Evolutionary conservation across 2,888 invertebrate genomes (phyloP), one percentile per base, ranked within the genome.

Genomic region (Allacma fusca): DNA sequence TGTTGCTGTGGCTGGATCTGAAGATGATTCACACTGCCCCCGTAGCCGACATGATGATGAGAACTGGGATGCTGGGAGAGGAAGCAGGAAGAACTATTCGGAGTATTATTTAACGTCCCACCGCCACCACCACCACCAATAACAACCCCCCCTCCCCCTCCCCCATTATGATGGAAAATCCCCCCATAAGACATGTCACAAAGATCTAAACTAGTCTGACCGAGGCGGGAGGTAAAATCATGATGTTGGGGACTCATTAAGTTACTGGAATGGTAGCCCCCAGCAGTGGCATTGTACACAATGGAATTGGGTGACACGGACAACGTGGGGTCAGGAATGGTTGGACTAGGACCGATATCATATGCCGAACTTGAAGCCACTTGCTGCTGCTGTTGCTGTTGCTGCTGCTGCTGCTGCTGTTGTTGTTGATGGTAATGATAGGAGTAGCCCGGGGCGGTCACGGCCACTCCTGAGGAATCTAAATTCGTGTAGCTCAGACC

Each of bases 401-500:
- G n/a, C n/a, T n/a, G n/a, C n/a, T n/a, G n/a, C n/a, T n/a, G n/a
- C n/a, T n/a, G n/a, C n/a, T n/a, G n/a, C n/a, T n/a, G n/a, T n/a
- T n/a, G n/a, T n/a, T 77, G 19, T 83, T 80, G 77, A 28, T 71
- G 71, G 5, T 64, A 28, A 40, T 76, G 40, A 23, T 75, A 19
- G 74, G 76, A 71, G 77, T 86, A 86, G 77, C 86, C 86, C 7
- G 84, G 83, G 85, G 82, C 86, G 65, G 73, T 84, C 88, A 88
- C 77, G 21, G 43, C 21, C 87, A 2, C 90, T 21, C 67, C 69
- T 0, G 62, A 26, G 2, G 79, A 68, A 87, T 96, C 95, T 84
- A 96, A 88, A 86, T 95, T 95, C 0, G 95, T 95, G 86, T 96
- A 96, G 86, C 95, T 94, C 78, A 96, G 88, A 0, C 95, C 95